Percentiles rank a stretch among this genome's conserved stretches.
Evolutionary conservation across 1,140 invertebrate species (phyloP).

Genomic region (Bombus consobrinus): DNA sequence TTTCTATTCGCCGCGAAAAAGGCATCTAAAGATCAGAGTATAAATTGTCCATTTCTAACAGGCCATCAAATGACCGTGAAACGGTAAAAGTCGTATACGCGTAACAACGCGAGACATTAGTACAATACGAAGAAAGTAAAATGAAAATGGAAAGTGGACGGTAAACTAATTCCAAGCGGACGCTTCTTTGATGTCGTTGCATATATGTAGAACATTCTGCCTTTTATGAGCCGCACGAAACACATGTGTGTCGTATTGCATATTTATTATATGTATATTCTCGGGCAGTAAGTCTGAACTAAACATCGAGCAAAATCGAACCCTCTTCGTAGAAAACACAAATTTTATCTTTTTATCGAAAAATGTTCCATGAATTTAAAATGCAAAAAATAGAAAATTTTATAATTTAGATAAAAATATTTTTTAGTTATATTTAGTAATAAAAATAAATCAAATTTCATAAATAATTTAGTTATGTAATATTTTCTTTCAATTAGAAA

Average conservation of each 20-base stretch:
- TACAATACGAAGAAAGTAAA: slow-evolving; percentile 58
- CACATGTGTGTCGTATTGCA: not conserved
- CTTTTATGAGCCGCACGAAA: not conserved
- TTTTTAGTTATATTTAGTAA: too few relatives aligned
- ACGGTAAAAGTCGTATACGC: slow-evolving; percentile 9
- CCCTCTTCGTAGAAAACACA: not conserved
- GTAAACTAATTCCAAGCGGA: slow-evolving; percentile 54
- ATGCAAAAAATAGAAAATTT: too few relatives aligned
- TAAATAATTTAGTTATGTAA: too few relatives aligned
- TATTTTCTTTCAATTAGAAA: not conserved
- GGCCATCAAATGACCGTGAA: not conserved
- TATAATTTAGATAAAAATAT: too few relatives aligned
- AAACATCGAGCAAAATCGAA: not conserved
- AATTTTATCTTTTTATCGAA: too few relatives aligned
- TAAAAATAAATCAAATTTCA: too few relatives aligned
- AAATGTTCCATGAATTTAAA: too few relatives aligned
- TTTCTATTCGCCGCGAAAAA: not conserved
- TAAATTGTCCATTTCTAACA: not conserved
- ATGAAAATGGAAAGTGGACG: slow-evolving; percentile 65
- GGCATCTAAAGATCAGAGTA: not conserved
- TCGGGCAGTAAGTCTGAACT: not conserved
- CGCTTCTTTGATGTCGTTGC: slow-evolving; percentile 48
- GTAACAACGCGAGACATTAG: slow-evolving; percentile 18
- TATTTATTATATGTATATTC: not conserved
- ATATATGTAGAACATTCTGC: slow-evolving; percentile 40